Base-by-base conservation (phyloP, 1,140 invertebrate genomes). In the Ceratoteleas bidentatus region DNA sequence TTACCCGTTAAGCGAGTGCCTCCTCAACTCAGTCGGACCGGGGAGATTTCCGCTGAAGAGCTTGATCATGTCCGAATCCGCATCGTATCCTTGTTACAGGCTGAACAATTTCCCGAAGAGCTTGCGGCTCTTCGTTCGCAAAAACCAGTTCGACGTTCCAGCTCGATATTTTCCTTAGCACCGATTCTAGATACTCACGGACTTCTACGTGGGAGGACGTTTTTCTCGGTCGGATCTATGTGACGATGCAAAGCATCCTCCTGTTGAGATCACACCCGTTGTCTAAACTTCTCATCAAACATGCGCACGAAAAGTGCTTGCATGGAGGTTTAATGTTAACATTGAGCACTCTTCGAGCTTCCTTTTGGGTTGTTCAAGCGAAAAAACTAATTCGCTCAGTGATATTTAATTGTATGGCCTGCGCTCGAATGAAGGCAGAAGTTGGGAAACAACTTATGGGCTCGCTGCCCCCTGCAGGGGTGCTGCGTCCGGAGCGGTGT, bases 381-480 rank as follows among this genome's bases (percentile, higher is more conserved):
- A 40, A 40, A 6, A 8, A 11, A 11, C 2, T 40, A 1, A 40
- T 40, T 40, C 38, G 38, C 38, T 45, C 38, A 6, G 38, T 40
- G 8, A 40, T 40, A 3, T 2, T 6, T 6, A 8, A 15, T 6
- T 14, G 7, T 6, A 8, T 24, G 14, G 49, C 13, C 2, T 76
- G 73, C 50, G 50, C 61, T 6, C 33, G 43, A 14, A 16, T 50
- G 2, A 52, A 53, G 9, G 43, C 45, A 6, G 43, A 49, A 3
- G 3, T 54, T 2, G 56, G 40, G 1, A n/a, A 38, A 14, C 70
- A 65, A 14, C 16, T 73, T 2, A 61, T 73, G 58, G 58, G 58
- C 0, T 10, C 24, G 0, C 11, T 74, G 0, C 70, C 70, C 6
- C 10, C 9, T 8, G 36, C 43, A 0, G 56, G 81, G 3, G 40